Evolutionary conservation across 2,113 vertebrate species (phyloP).

Genomic region (Arizona elegans): DNA sequence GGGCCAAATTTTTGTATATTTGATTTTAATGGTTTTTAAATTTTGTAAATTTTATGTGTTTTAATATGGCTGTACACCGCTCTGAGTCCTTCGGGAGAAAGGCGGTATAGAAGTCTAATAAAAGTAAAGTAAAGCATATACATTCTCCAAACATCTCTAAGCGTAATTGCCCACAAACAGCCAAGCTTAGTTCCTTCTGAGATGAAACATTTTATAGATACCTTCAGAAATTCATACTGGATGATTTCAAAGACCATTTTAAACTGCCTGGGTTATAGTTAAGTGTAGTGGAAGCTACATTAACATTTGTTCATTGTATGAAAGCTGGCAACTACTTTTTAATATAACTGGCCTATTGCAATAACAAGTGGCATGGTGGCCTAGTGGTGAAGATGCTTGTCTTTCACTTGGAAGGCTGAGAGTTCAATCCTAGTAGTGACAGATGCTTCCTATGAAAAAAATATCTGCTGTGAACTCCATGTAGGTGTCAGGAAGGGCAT

Average conservation of each 20-base stretch:
- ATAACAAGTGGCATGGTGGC: neutral
- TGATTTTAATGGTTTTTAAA: too few relatives aligned
- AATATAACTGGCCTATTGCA: neutral
- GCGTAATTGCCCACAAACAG: neutral
- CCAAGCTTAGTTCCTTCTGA: neutral
- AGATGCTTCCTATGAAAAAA: neutral
- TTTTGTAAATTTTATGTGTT: too few relatives aligned
- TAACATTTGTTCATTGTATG: neutral
- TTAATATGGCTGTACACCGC: too few relatives aligned
- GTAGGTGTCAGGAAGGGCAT: neutral
- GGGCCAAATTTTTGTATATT: too few relatives aligned
- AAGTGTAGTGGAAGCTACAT: neutral
- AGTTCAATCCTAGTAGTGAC: neutral
- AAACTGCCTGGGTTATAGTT: neutral
- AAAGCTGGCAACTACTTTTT: neutral
- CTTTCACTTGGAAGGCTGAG: neutral
- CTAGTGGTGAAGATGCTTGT: neutral
- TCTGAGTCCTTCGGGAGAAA: too few relatives aligned
- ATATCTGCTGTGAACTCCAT: neutral
- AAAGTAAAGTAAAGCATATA: neutral
- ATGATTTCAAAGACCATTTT: neutral
- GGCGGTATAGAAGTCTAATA: too few relatives aligned
- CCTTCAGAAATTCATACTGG: neutral
- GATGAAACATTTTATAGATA: neutral
- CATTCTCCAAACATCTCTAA: neutral